Percentiles rank a stretch among this genome's conserved stretches.
These are phyloP conservation scores for Mungos mungo DNA, from an alignment of 2,113 vertebrate species.

Conservation along the genomic window DNA sequence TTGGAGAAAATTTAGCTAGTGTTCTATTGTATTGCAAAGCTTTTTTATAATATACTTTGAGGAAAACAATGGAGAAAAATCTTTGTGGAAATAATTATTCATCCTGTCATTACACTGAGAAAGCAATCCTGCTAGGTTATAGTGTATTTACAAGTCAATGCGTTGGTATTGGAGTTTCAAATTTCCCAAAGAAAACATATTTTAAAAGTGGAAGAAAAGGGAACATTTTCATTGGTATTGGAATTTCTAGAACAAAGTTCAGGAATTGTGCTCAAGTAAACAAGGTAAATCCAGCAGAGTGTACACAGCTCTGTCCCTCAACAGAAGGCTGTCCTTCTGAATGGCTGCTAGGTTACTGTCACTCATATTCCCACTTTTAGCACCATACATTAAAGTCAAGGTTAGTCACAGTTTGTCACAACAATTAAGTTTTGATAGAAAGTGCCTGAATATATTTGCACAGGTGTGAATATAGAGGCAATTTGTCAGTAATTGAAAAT, in stretches of 20 bases:
- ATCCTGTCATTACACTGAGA: not conserved
- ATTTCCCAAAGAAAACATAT: slow-evolving; percentile 50
- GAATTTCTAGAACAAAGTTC: slow-evolving; percentile 5
- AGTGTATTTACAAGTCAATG: slow-evolving; percentile 42
- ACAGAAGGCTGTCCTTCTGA: not conserved
- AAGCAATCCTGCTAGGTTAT: not conserved
- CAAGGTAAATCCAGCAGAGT: not conserved
- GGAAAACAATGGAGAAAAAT: not conserved
- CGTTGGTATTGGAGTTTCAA: not conserved
- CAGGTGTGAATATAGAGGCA: not conserved
- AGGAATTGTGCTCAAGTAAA: not conserved
- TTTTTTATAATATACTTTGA: not conserved
- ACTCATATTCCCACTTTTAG: not conserved
- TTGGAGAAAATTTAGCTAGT: not conserved
- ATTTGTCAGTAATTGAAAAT: not conserved
- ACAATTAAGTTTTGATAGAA: not conserved
- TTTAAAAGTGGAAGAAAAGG: not conserved
- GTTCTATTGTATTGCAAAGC: not conserved
- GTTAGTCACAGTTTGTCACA: not conserved
- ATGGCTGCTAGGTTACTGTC: no score
- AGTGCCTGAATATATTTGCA: not conserved
- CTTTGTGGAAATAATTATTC: not conserved
- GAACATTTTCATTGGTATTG: not conserved
- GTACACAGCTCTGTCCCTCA: not conserved
- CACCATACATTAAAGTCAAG: not conserved